Evolutionary conservation across 2,797 vertebrate genomes (phyloP).

Genomic region (Argya squamiceps): DNA sequence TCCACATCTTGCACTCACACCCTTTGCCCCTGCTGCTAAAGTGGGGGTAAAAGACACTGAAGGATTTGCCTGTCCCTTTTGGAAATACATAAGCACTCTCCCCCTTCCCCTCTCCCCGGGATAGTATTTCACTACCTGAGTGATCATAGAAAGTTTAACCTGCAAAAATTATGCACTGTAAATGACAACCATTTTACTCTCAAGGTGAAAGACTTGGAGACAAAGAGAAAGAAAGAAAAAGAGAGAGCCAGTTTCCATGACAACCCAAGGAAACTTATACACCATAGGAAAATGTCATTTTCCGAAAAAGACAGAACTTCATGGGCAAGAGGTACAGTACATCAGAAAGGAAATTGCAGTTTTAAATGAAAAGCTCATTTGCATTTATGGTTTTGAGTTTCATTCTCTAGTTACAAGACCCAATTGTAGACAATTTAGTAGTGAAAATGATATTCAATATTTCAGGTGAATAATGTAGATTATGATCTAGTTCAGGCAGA

Average conservation of each 20-base stretch:
- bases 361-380: constrained; percentile 58
- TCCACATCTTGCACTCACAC: rapidly evolving
- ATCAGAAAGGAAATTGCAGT: constrained; percentile 33
- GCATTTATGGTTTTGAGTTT: constrained; percentile 51
- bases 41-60: neutral
- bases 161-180: constrained; percentile 11
- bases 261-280: constrained; percentile 32
- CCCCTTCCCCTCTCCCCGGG: neutral
- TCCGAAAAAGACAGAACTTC: constrained; percentile 45
- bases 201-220: constrained; percentile 56
- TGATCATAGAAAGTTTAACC: constrained; percentile 46
- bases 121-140: neutral
- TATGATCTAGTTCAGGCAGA: neutral
- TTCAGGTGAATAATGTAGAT: constrained; percentile 16
- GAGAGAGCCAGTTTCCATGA: constrained; percentile 57
- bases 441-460: constrained; percentile 8
- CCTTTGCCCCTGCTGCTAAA: neutral
- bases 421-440: constrained; percentile 38
- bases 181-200: constrained; percentile 60
- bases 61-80: neutral
- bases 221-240: neutral
- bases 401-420: constrained; percentile 23
- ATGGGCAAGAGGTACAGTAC: constrained; percentile 23
- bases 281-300: constrained; percentile 39
- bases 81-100: neutral